Evolutionary conservation across 1,140 invertebrate species (phyloP).

Genomic region (Drosophila arawakana): DNA sequence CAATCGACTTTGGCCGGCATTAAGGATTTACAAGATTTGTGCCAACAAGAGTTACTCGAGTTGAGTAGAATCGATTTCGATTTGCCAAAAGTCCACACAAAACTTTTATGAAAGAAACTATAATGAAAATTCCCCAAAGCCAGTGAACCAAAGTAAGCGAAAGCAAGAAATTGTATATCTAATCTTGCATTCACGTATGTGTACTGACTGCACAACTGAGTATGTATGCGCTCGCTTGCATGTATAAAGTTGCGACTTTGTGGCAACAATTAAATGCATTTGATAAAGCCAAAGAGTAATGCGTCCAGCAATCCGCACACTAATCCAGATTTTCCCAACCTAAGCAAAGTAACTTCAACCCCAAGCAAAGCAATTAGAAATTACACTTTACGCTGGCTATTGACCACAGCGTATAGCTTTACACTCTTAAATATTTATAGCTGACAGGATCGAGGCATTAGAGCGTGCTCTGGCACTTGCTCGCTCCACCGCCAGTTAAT

Average conservation of each 20-base stretch:
- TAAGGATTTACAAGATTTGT: slow-evolving; percentile 63
- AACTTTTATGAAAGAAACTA: slow-evolving; percentile 74
- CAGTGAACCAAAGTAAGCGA: slow-evolving; percentile 35
- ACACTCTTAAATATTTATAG: slow-evolving; percentile 36
- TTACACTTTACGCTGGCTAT: slow-evolving; percentile 19
- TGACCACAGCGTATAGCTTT: slow-evolving; percentile 12
- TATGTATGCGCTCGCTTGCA: too few relatives aligned
- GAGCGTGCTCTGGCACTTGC: slow-evolving; percentile 6
- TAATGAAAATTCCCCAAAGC: slow-evolving; percentile 69
- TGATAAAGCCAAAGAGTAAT: slow-evolving; percentile 26
- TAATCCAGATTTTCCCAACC: slow-evolving; percentile 25
- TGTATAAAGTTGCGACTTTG: slow-evolving; percentile 34
- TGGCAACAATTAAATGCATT: slow-evolving; percentile 72
- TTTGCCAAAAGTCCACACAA: slow-evolving; percentile 72
- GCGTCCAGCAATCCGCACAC: slow-evolving; percentile 11
- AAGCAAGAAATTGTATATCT: slow-evolving; percentile 18
- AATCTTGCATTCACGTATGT: neutral
- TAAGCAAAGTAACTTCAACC: slow-evolving; percentile 5
- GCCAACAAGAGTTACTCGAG: slow-evolving; percentile 34
- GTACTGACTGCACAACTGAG: neutral
- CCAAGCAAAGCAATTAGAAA: slow-evolving; percentile 29
- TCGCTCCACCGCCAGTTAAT: slow-evolving; percentile 47
- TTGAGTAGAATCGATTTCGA: slow-evolving; percentile 64
- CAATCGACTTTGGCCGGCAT: slow-evolving; percentile 49
- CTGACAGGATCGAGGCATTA: slow-evolving; percentile 26